A percentile compares a stretch with the other conserved stretches of the same genome.
Evolutionary conservation across 2,888 invertebrate genomes (phyloP).

Genomic region (Parelbella ahira): DNA sequence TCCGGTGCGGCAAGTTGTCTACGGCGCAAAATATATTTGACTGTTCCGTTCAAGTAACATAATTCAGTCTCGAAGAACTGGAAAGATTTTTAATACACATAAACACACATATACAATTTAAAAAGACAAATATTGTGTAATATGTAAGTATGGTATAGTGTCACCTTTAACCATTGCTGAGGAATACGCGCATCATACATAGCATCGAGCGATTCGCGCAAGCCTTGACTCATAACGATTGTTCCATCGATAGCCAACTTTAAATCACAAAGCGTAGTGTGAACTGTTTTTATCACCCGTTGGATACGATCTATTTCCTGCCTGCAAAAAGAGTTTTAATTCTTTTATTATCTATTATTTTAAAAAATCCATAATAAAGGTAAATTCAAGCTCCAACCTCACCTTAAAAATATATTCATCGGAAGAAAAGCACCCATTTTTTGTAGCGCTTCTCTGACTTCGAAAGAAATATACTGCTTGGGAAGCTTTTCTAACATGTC

Average conservation of each 20-base stretch:
- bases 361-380: no score
- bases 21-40: no score
- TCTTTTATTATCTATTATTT: no score
- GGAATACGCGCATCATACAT: conserved; percentile 99
- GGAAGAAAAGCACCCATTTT: conserved; percentile 96
- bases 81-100: no score
- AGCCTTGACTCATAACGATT: conserved; percentile 96
- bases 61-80: no score
- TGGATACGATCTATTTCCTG: conserved; percentile 92
- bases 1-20: no score
- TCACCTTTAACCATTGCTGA: conserved; percentile 94
- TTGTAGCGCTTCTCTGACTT: conserved; percentile 92
- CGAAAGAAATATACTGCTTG: conserved; percentile 91
- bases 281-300: conserved; percentile 89
- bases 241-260: conserved; percentile 98
- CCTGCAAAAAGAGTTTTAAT: conserved; percentile 65
- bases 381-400: conserved; percentile 1
- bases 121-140: no score
- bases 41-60: no score
- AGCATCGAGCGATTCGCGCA: conserved; percentile 93
- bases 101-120: no score
- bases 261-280: conserved; percentile 90
- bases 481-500: conserved; percentile 93
- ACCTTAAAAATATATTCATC: conserved; percentile 96
- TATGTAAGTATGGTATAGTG: no score